Conservation (phyloP, 2,888 invertebrate genomes). For the Ceriagrion tenellum region DNA sequence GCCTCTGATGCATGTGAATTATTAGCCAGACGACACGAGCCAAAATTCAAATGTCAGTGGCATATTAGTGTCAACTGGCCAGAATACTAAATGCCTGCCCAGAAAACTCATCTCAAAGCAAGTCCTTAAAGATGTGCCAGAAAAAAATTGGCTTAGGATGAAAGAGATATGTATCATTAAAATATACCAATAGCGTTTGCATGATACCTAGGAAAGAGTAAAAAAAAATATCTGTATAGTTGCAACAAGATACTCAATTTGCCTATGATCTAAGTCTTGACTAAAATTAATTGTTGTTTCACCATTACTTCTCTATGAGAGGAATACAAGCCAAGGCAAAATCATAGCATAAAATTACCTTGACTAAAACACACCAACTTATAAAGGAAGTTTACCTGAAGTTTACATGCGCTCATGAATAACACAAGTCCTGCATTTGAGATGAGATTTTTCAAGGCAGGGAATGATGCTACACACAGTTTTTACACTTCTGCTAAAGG, state of each 20-base stretch:
- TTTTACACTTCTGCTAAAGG: neutral
- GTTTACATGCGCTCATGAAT: neutral
- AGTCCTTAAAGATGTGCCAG: neutral
- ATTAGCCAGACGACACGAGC: neutral
- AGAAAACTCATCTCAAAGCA: conserved; percentile 24
- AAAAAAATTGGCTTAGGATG: neutral
- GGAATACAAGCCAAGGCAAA: neutral
- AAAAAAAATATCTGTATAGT: neutral
- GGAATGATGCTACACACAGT: neutral
- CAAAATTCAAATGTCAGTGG: neutral
- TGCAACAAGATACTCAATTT: neutral
- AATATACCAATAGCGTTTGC: neutral
- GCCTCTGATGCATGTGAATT: neutral
- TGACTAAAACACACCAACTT: neutral
- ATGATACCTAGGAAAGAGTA: neutral
- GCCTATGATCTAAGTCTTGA: neutral
- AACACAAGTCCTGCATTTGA: neutral
- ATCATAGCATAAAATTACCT: neutral
- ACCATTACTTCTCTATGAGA: neutral
- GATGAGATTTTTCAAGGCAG: neutral
- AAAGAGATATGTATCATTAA: neutral
- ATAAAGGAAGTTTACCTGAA: neutral
- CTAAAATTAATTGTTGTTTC: neutral
- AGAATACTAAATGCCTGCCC: neutral
- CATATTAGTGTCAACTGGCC: neutral